Conservation (phyloP, 2,113 vertebrate species). For the Chloropsis cyanopogon region DNA sequence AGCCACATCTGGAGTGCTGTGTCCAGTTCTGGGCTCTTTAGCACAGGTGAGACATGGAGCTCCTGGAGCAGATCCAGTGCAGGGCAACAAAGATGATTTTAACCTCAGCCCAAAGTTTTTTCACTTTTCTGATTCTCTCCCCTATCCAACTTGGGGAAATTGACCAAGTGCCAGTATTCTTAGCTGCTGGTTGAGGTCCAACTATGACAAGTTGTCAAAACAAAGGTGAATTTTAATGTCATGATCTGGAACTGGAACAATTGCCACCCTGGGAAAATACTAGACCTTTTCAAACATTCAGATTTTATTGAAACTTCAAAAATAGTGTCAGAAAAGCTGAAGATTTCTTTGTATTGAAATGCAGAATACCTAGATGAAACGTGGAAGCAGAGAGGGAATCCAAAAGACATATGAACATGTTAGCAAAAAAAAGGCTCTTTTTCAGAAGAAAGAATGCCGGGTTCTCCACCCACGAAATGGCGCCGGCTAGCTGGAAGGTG, state of each 20-base stretch:
- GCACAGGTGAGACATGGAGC: background rate
- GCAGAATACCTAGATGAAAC: background rate
- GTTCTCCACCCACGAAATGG: too few species aligned
- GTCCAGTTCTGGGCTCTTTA: background rate
- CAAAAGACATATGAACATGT: background rate
- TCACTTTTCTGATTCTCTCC: background rate
- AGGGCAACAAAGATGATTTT: background rate
- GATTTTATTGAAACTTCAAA: background rate
- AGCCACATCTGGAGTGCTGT: background rate
- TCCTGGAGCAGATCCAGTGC: too few species aligned
- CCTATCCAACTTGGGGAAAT: background rate
- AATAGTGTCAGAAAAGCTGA: background rate
- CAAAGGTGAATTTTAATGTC: background rate
- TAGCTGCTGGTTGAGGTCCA: background rate
- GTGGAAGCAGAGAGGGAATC: background rate
- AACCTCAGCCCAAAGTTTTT: background rate
- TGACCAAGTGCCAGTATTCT: fast-evolving
- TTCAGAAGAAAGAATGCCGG: background rate
- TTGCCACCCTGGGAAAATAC: background rate
- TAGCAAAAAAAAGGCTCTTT: background rate
- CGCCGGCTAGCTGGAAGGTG: too few species aligned
- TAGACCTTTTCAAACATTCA: background rate
- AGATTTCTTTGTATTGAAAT: background rate
- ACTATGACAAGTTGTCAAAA: background rate
- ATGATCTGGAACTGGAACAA: background rate